These are phyloP conservation scores for Antedon bifida DNA, from an alignment of 35 echinoderm and acorn worm genomes.

Conservation along the genomic window DNA sequence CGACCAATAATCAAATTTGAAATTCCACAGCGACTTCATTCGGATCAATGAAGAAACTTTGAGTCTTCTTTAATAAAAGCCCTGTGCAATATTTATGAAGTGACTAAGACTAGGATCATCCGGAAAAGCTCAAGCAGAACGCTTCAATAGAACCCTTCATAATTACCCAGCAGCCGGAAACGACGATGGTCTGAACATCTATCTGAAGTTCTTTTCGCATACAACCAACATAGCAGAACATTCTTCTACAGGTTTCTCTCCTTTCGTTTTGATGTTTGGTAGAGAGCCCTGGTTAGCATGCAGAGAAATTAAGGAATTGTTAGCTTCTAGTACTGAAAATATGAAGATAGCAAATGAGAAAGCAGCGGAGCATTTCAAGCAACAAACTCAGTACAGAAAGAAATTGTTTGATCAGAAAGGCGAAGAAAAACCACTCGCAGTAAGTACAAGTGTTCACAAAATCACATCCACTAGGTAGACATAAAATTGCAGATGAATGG, in stretches of 20 bases:
- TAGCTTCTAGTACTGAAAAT: neutral
- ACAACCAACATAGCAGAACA: conserved; percentile 4
- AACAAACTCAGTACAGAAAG: conserved; percentile 8
- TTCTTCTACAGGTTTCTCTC: neutral
- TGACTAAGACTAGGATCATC: conserved; percentile 13
- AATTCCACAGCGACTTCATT: conserved; percentile 35
- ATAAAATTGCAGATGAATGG: conserved; percentile 32
- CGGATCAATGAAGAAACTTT: conserved; percentile 55
- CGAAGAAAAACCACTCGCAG: neutral
- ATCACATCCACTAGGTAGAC: conserved; percentile 13
- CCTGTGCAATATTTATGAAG: neutral
- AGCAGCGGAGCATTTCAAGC: conserved; percentile 3
- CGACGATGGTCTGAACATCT: conserved; percentile 28
- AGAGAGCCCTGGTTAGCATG: neutral
- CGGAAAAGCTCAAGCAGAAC: conserved; percentile 7
- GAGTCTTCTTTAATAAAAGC: conserved; percentile 14
- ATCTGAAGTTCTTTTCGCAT: conserved; percentile 5
- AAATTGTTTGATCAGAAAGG: conserved; percentile 7
- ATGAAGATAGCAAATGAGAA: neutral
- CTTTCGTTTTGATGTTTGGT: neutral
- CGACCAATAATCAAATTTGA: conserved; percentile 49
- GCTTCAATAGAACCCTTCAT: conserved; percentile 25
- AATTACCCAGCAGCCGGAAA: conserved; percentile 1
- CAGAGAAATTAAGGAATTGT: conserved; percentile 8
- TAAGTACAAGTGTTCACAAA: conserved; percentile 20